Evolutionary conservation across 2,888 invertebrate species (phyloP).

Genomic region (Noctua fimbriata): DNA sequence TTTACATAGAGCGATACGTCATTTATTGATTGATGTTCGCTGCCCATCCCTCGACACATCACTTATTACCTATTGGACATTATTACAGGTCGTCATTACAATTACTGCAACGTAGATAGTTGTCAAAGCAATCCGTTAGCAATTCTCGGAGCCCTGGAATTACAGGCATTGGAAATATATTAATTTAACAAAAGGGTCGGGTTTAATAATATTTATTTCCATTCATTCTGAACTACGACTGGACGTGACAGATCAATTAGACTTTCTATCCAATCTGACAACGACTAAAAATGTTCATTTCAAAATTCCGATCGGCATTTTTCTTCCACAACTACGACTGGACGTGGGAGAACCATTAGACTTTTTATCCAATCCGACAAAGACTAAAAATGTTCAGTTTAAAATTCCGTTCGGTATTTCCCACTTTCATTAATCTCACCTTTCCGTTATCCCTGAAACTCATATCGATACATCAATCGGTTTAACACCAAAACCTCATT

Average conservation of each 20-base stretch:
- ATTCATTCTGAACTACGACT: background rate
- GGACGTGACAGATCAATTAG: background rate
- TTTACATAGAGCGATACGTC: conserved; percentile 7
- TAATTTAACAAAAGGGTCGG: background rate
- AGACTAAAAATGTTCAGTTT: background rate
- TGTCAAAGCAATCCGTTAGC: background rate
- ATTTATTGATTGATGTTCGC: conserved; percentile 37
- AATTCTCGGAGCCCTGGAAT: background rate
- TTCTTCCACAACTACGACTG: too few relatives aligned
- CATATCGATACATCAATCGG: conserved; percentile 33
- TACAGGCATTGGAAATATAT: too few relatives aligned
- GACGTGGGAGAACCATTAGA: background rate
- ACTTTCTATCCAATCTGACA: too few relatives aligned
- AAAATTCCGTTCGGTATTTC: background rate
- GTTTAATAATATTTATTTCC: background rate
- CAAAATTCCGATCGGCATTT: too few relatives aligned
- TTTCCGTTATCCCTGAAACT: conserved; percentile 17
- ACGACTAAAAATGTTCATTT: too few relatives aligned
- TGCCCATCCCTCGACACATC: conserved; percentile 4
- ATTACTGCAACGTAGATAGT: background rate
- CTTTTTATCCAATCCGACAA: background rate
- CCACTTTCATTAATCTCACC: background rate
- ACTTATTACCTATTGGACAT: background rate
- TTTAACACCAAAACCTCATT: conserved; percentile 6
- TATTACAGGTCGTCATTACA: background rate